A percentile compares a stretch with the other conserved stretches of the same genome.
phyloP scores from a whole-genome alignment of 2,797 vertebrate genomes.

The Arvicola amphibius region DNA sequence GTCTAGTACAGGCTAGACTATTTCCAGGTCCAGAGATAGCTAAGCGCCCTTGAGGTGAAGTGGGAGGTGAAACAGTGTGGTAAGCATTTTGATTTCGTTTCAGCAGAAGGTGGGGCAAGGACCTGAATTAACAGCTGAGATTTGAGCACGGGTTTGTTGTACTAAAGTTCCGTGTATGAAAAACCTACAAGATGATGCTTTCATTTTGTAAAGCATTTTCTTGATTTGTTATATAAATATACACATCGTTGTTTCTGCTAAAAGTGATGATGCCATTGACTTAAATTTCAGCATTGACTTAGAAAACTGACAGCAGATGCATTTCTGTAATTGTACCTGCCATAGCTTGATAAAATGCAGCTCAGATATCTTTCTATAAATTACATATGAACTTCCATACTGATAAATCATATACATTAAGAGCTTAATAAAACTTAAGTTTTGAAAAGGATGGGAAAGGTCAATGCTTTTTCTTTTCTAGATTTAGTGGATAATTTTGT shows the following conservation, averaged over 20 bases:
- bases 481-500: background rate
- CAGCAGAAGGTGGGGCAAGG: background rate
- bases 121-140: background rate
- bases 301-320: background rate
- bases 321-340: background rate
- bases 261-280: background rate
- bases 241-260: background rate
- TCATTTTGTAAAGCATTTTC: background rate
- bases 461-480: background rate
- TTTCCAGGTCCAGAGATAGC: background rate
- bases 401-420: slow-evolving; percentile 14
- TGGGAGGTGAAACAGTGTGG: background rate
- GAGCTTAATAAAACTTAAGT: background rate
- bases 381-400: background rate
- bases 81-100: background rate
- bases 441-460: background rate
- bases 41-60: background rate
- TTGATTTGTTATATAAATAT: slow-evolving; percentile 4
- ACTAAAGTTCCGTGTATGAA: background rate
- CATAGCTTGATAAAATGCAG: background rate
- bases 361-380: slow-evolving; percentile 10
- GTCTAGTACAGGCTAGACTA: background rate
- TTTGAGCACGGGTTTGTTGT: background rate
- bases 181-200: slow-evolving; percentile 10
- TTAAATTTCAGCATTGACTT: slow-evolving; percentile 18